These are phyloP conservation scores for Melanotus villosus DNA, from an alignment of 2,888 invertebrate species.

Conservation along the genomic window DNA sequence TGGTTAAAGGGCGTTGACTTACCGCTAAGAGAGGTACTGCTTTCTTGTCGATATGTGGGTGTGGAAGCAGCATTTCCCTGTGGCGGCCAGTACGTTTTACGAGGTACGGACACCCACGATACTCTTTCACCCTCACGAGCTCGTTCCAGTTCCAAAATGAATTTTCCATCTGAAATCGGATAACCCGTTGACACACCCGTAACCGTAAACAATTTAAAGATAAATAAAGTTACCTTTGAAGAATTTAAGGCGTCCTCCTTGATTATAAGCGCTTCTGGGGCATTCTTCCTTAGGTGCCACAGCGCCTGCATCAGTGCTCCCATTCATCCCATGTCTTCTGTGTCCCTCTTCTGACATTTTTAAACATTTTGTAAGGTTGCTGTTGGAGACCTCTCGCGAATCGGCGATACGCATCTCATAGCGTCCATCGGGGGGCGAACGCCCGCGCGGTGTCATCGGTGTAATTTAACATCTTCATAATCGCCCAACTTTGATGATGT, in stretches of 20 bases:
- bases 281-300: slow-evolving; percentile 70
- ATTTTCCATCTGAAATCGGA: slow-evolving; percentile 85
- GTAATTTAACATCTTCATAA: slow-evolving; percentile 68
- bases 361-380: slow-evolving; percentile 82
- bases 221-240: slow-evolving; percentile 76
- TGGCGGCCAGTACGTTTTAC: slow-evolving; percentile 90
- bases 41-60: slow-evolving; percentile 76
- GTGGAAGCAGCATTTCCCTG: slow-evolving; percentile 77
- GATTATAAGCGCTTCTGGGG: slow-evolving; percentile 66
- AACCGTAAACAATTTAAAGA: slow-evolving; percentile 13
- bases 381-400: slow-evolving; percentile 72
- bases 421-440: slow-evolving; percentile 69
- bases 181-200: slow-evolving; percentile 33
- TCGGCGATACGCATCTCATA: slow-evolving; percentile 77
- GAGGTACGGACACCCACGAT: slow-evolving; percentile 91
- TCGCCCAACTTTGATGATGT: slow-evolving; percentile 64
- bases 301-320: slow-evolving; percentile 75
- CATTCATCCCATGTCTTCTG: slow-evolving; percentile 81
- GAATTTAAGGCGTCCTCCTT: slow-evolving; percentile 85
- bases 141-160: slow-evolving; percentile 87
- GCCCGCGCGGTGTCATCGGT: slow-evolving; percentile 68
- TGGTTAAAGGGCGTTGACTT: too few species aligned
- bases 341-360: slow-evolving; percentile 78
- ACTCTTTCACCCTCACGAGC: slow-evolving; percentile 84
- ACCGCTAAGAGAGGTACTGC: slow-evolving; percentile 88